Evolutionary conservation across 2,797 vertebrate species (phyloP).

Genomic region (Heteromormyrus szaboi): DNA sequence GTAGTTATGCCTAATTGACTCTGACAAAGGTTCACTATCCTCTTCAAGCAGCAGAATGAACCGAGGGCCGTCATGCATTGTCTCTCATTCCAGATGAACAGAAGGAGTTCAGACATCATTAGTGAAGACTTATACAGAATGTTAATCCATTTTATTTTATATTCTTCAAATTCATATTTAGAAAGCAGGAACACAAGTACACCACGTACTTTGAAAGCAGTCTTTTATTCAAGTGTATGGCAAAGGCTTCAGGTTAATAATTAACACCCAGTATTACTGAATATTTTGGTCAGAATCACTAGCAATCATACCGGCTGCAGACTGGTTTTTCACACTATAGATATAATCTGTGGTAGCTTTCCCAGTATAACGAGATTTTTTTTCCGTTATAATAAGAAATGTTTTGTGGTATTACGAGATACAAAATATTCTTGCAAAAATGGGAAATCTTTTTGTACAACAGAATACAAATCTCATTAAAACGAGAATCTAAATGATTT

Average conservation of each 20-base stretch:
- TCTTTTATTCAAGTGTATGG: slow-evolving; percentile 31
- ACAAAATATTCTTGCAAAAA: not conserved
- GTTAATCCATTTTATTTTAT: slow-evolving; percentile 23
- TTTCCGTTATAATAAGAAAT: not conserved
- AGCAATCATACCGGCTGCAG: not conserved
- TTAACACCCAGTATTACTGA: not conserved
- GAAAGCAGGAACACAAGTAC: slow-evolving; percentile 29
- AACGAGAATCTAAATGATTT: not conserved
- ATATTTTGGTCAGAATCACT: not conserved
- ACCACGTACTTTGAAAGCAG: slow-evolving; percentile 36
- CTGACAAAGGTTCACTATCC: slow-evolving; percentile 3
- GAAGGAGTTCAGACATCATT: slow-evolving; percentile 17
- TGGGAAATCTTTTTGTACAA: not conserved
- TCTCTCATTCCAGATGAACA: slow-evolving; percentile 12
- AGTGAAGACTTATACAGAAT: slow-evolving; percentile 25
- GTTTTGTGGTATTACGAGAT: not conserved
- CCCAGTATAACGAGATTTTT: not conserved
- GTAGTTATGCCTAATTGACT: slow-evolving; percentile 10
- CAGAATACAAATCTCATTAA: not conserved
- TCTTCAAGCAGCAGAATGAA: not conserved
- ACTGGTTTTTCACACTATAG: not conserved
- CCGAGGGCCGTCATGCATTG: not conserved
- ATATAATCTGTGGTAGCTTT: not conserved
- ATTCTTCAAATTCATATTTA: not conserved
- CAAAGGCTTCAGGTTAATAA: slow-evolving; percentile 9